phyloP scores from a whole-genome alignment of 2,888 invertebrate species.

The Philaethria dido region DNA sequence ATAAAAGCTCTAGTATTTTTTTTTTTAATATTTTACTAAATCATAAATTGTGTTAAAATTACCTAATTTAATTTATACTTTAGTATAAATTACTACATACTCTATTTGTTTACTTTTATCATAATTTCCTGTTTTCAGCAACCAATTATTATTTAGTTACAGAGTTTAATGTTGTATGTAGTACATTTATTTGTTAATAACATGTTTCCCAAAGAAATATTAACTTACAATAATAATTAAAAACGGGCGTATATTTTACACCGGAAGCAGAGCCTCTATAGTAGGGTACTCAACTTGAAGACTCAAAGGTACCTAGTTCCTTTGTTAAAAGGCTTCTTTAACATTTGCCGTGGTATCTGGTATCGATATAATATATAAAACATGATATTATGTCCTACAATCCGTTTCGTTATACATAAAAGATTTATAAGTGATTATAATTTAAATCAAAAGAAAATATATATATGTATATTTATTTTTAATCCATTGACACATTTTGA shows the following conservation, averaged over 20 bases:
- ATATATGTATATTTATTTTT: neutral
- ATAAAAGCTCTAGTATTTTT: no score
- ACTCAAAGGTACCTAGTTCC: constrained; percentile 10
- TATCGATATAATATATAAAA: constrained; percentile 5
- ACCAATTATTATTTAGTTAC: neutral
- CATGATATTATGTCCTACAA: neutral
- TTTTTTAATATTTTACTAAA: no score
- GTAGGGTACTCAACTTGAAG: constrained; percentile 1
- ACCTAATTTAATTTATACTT: no score
- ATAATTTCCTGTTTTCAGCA: no score
- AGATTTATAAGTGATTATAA: neutral
- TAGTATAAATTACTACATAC: no score
- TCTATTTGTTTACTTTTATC: no score
- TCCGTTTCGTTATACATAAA: neutral
- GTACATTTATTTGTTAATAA: no score
- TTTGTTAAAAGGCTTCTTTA: constrained; percentile 18
- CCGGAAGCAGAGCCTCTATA: constrained; percentile 6
- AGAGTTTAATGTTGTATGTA: no score
- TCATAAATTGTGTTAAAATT: no score
- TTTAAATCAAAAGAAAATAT: neutral
- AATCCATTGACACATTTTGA: neutral
- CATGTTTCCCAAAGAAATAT: neutral
- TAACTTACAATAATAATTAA: constrained; percentile 4
- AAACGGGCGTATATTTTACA: constrained; percentile 7
- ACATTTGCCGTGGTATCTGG: constrained; percentile 19